Percentiles rank a stretch among this genome's conserved stretches.
These are phyloP conservation scores for Phataginus tricuspis DNA, from an alignment of 2,797 vertebrate species.

Conservation along the genomic window DNA sequence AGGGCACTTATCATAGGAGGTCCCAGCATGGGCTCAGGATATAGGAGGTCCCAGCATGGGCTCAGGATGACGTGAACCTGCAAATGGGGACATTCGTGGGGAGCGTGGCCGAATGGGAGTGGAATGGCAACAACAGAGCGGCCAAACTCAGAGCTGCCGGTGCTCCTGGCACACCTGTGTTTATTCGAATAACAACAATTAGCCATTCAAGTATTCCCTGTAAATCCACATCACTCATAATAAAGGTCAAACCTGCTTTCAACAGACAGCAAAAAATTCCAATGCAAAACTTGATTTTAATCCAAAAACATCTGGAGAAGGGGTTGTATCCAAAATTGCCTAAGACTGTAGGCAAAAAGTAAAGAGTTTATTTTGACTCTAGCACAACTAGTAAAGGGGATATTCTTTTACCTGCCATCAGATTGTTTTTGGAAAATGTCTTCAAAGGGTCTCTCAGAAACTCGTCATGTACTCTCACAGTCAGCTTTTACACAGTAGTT, in stretches of 20 bases:
- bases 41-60: not conserved
- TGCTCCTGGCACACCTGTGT: not conserved
- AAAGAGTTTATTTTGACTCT: not conserved
- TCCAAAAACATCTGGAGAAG: constrained; percentile 14
- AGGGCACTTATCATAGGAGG: not conserved
- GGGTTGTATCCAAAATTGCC: not conserved
- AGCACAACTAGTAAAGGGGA: not conserved
- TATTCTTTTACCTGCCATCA: constrained; percentile 11
- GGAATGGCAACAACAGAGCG: not conserved
- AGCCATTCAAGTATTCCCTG: not conserved
- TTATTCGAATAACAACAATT: constrained; percentile 26
- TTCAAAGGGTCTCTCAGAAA: not conserved
- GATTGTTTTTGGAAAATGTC: not conserved
- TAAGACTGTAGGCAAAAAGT: not conserved
- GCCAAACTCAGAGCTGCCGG: not conserved
- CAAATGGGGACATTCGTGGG: rapidly evolving
- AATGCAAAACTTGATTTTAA: constrained; percentile 42
- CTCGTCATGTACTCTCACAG: not conserved
- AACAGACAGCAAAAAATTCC: not conserved
- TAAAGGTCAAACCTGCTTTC: constrained; percentile 46
- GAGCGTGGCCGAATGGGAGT: not conserved
- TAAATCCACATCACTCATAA: not conserved
- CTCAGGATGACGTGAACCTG: not conserved
- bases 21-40: not conserved
- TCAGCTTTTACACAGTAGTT: not conserved